These are phyloP conservation scores for Catocala sponsa DNA, from an alignment of 2,888 invertebrate genomes.

Conservation along the genomic window DNA sequence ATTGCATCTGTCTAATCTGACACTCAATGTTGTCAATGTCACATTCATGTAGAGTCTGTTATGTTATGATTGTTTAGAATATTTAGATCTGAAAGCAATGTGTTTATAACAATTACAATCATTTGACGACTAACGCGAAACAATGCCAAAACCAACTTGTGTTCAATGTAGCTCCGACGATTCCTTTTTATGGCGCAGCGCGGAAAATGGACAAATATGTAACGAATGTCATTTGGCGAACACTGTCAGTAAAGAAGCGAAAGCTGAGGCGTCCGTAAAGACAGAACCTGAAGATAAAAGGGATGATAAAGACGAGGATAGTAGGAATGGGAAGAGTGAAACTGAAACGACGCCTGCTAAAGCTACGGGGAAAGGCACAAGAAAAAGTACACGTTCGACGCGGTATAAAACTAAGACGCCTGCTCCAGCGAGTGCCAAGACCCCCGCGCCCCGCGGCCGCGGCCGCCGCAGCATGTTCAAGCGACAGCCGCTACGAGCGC, in stretches of 20 bases:
- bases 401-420: slow-evolving; percentile 86
- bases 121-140: background rate
- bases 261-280: slow-evolving; percentile 63
- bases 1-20: no score
- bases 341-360: slow-evolving; percentile 77
- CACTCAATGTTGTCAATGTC: background rate
- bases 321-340: slow-evolving; percentile 69
- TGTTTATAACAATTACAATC: background rate
- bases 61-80: background rate
- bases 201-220: slow-evolving; percentile 92
- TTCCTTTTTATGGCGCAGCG: slow-evolving; percentile 92
- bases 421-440: slow-evolving; percentile 64
- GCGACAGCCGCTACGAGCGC: slow-evolving; percentile 93
- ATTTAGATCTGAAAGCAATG: background rate
- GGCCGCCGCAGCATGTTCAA: slow-evolving; percentile 94
- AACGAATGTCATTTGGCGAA: slow-evolving; percentile 90
- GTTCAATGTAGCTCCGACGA: slow-evolving; percentile 91
- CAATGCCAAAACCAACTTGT: slow-evolving; percentile 89
- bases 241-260: slow-evolving; percentile 68
- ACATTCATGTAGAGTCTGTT: background rate
- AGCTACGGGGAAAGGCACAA: slow-evolving; percentile 84
- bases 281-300: slow-evolving; percentile 69
- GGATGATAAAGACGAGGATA: slow-evolving; percentile 72
- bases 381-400: slow-evolving; percentile 89
- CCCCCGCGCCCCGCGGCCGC: slow-evolving; percentile 89